These are phyloP conservation scores for Collichthys lucidus DNA, from an alignment of 2,113 vertebrate genomes.

Conservation along the genomic window DNA sequence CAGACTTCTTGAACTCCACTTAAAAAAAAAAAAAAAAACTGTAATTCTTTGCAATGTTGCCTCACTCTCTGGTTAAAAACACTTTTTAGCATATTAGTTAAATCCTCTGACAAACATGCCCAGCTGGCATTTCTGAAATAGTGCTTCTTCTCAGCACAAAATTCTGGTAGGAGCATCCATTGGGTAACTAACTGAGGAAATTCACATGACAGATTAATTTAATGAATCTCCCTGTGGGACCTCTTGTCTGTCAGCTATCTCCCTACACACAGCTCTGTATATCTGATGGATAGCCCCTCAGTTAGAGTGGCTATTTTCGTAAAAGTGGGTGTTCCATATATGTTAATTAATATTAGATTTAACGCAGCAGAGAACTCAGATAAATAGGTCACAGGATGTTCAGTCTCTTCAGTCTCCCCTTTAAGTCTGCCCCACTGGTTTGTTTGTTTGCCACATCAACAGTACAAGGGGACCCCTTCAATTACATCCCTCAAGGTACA, in stretches of 20 bases:
- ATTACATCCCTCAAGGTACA: conserved; percentile 62
- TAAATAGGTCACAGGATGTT: conserved; percentile 42
- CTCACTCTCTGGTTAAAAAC: conserved; percentile 22
- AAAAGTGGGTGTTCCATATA: conserved; percentile 51
- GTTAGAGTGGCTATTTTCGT: conserved; percentile 43
- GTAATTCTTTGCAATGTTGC: conserved; percentile 17
- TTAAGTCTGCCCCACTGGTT: conserved; percentile 19
- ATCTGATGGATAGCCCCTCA: conserved; percentile 43
- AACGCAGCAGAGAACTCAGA: conserved; percentile 27
- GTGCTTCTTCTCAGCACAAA: conserved; percentile 48
- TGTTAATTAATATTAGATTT: conserved; percentile 52
- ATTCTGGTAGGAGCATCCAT: conserved; percentile 33
- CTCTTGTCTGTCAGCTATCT: conserved; percentile 48
- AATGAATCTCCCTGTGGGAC: conserved; percentile 55
- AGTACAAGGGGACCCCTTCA: conserved; percentile 36
- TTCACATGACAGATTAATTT: conserved; percentile 67
- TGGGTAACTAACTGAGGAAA: conserved; percentile 48
- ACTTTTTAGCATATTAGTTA: conserved; percentile 31
- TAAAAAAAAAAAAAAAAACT: conserved; percentile 5
- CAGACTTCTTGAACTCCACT: conserved; percentile 11
- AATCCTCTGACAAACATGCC: conserved; percentile 47
- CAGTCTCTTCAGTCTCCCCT: not conserved
- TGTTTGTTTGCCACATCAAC: conserved; percentile 50
- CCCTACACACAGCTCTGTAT: conserved; percentile 22
- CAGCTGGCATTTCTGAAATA: conserved; percentile 52